Evolutionary conservation across 2,888 invertebrate species (phyloP).

Genomic region (Tribolium freemani): DNA sequence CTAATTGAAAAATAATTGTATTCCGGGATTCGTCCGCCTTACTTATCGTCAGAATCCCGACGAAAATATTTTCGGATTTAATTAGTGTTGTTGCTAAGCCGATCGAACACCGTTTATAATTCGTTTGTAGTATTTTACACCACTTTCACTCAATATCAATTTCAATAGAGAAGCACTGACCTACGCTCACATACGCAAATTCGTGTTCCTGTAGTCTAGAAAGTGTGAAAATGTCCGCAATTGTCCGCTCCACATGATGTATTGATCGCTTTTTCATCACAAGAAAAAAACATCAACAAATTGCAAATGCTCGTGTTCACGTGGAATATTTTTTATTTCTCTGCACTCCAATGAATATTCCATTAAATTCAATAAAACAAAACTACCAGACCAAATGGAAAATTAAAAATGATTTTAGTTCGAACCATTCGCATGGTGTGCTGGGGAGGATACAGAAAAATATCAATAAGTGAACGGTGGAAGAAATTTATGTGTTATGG

Average conservation of each 20-base stretch:
- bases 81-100: slow-evolving; percentile 19
- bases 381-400: background rate
- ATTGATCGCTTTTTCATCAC: background rate
- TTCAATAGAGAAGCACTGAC: slow-evolving; percentile 26
- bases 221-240: slow-evolving; percentile 1
- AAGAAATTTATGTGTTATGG: slow-evolving; percentile 15
- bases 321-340: background rate
- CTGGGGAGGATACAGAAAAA: background rate
- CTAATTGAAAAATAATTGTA: slow-evolving; percentile 37
- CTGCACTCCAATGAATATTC: background rate
- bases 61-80: background rate
- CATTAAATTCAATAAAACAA: background rate
- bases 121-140: slow-evolving; percentile 20
- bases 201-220: background rate
- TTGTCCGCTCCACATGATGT: background rate
- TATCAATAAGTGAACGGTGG: slow-evolving; percentile 6
- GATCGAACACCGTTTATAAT: slow-evolving; percentile 18
- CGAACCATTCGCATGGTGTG: background rate
- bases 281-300: background rate
- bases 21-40: slow-evolving; percentile 13
- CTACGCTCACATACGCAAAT: slow-evolving; percentile 7
- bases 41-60: slow-evolving; percentile 14
- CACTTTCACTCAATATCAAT: slow-evolving; percentile 30
- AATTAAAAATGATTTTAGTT: background rate
- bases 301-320: background rate